These are phyloP conservation scores for Lasioglossum baleicum DNA, from an alignment of 1,140 invertebrate species.

Conservation along the genomic window DNA sequence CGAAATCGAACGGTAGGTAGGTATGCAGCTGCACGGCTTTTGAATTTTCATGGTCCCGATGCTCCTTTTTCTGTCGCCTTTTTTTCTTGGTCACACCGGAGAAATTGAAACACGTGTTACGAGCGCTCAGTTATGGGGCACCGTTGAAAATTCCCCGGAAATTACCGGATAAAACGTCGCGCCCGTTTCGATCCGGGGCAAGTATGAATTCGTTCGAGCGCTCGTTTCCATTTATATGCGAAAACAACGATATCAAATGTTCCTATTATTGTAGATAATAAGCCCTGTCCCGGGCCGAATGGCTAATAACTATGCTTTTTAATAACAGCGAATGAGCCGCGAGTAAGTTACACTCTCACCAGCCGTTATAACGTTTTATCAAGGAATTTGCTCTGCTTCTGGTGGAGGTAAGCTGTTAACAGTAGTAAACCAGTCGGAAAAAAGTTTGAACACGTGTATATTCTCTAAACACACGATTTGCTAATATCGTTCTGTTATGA, in stretches of 20 bases:
- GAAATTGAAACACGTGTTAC: conserved; percentile 15
- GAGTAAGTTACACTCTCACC: background rate
- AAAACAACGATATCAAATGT: conserved; percentile 6
- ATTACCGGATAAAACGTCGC: background rate
- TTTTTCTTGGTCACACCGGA: background rate
- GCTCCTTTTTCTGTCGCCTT: no score
- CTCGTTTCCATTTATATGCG: background rate
- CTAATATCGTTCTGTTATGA: background rate
- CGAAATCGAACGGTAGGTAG: no score
- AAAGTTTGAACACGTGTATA: background rate
- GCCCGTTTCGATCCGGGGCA: background rate
- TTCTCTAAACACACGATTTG: background rate
- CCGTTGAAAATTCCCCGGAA: background rate
- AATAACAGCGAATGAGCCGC: background rate
- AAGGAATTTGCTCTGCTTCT: background rate
- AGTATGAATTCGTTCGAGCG: background rate
- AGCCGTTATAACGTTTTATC: background rate
- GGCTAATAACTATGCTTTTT: background rate
- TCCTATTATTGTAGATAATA: background rate
- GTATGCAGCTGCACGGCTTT: background rate
- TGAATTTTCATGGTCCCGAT: background rate
- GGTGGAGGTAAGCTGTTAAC: no score
- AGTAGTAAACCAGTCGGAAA: background rate
- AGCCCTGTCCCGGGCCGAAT: background rate
- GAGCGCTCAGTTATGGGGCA: background rate